Evolutionary conservation across 2,113 vertebrate genomes (phyloP), one percentile per base, ranked within the genome.

Genomic region (Plecotus auritus): DNA sequence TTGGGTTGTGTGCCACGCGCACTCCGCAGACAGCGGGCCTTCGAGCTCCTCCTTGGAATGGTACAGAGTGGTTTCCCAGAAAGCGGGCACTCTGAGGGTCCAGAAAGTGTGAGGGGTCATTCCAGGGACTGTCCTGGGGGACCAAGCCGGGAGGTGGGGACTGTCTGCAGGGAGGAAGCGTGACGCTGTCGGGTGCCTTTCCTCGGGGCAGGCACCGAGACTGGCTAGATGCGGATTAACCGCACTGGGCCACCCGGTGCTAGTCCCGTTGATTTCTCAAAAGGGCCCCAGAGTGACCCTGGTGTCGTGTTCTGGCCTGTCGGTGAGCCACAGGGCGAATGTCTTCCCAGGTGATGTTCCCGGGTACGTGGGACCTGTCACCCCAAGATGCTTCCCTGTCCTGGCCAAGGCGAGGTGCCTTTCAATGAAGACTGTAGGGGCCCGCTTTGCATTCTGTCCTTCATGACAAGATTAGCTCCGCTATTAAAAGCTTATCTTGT

Each of bases 401-500:
- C 87, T 37, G 20, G 76, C 93, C 93, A 40, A 86, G 26, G 40
- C 42, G 14, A 78, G 74, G 9, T 88, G 30, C 95, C 96, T 95
- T 81, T 95, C 91, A 95, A 89, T 73, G 76, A 40, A 89, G 77
- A 88, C 92, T 94, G 96, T 82, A 83, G 42, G 74, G 74, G 87
- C 64, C 83, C 67, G 45, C 90, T 97, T 97, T 96, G 77, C 69
- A 91, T 96, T 95, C 93, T 90, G 64, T 32, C 77, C 83, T 94
- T 76, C 18, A 22, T 14, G 23, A 91, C 90, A 97, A 78, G 90
- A 97, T 97, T 93, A 98, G 97, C 93, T 54, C 73, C 56, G 85
- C 90, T 97, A 96, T 97, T 98, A 42, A 89, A 96, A 54, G 93
- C 95, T 92, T 96, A 54, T 95, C 94, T 93, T 87, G 88, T 81